These are phyloP conservation scores for Trogon melanurus DNA, from an alignment of 2,113 vertebrate species.

Conservation along the genomic window DNA sequence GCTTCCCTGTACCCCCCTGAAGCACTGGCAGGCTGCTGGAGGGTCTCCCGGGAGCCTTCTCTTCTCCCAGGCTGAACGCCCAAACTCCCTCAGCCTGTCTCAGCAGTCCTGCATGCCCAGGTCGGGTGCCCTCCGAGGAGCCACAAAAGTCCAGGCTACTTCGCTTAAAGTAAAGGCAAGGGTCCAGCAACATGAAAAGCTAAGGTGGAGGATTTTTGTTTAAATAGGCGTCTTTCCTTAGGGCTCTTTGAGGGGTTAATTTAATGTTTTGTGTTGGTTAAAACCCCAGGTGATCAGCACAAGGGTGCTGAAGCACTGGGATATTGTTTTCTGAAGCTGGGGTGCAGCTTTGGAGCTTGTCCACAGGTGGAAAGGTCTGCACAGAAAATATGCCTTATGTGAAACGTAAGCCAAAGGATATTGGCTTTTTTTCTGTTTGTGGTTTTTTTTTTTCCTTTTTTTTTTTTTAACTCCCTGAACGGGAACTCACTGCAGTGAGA, in stretches of 20 bases:
- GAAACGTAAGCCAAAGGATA: fast-evolving
- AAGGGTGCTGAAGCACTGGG: background rate
- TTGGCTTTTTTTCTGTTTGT: no score
- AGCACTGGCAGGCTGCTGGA: no score
- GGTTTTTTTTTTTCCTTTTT: fast-evolving
- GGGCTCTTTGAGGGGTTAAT: fast-evolving
- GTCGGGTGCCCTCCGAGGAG: no score
- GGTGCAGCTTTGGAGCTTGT: background rate
- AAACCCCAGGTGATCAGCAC: fast-evolving
- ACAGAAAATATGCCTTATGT: fast-evolving
- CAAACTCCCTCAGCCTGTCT: background rate
- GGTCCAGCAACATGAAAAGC: fast-evolving
- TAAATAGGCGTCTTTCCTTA: no score
- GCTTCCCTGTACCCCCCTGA: no score
- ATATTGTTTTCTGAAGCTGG: background rate
- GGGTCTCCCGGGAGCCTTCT: no score
- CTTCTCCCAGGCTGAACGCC: no score
- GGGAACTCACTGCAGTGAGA: fast-evolving
- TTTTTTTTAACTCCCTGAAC: fast-evolving
- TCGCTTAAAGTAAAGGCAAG: no score
- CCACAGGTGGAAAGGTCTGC: fast-evolving
- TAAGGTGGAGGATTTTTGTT: fast-evolving
- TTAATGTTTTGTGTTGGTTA: fast-evolving
- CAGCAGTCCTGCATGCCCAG: no score
- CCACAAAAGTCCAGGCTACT: fast-evolving